phyloP scores from a whole-genome alignment of 2,888 invertebrate genomes.

The Drosophila setosimentum region DNA sequence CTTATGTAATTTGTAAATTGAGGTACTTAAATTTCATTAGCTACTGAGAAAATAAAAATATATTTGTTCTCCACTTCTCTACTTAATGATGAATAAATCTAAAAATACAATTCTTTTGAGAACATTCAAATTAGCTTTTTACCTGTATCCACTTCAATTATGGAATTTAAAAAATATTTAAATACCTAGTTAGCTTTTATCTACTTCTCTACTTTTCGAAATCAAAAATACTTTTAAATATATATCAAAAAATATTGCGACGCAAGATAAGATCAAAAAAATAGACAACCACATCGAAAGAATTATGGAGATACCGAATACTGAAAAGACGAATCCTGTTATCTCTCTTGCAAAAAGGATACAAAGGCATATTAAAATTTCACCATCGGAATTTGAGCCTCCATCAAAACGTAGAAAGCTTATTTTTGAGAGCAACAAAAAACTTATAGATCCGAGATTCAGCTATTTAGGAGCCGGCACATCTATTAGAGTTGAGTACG shows the following conservation, averaged over 20 bases:
- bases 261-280: no score
- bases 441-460: not conserved
- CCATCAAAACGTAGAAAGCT: not conserved
- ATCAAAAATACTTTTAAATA: not conserved
- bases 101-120: not conserved
- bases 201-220: not conserved
- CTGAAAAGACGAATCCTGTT: not conserved
- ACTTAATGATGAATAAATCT: no score
- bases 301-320: not conserved
- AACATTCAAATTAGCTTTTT: not conserved
- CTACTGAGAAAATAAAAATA: not conserved
- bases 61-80: not conserved
- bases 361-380: rapidly evolving
- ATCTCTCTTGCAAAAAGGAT: not conserved
- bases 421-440: no score
- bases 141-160: not conserved
- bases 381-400: not conserved
- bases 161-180: not conserved
- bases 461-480: not conserved
- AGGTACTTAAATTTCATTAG: not conserved
- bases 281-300: not conserved
- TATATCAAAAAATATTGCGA: no score
- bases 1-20: not conserved
- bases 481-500: not conserved
- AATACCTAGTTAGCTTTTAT: not conserved